phyloP scores from a whole-genome alignment of 2,113 vertebrate species.

The Mungos mungo region DNA sequence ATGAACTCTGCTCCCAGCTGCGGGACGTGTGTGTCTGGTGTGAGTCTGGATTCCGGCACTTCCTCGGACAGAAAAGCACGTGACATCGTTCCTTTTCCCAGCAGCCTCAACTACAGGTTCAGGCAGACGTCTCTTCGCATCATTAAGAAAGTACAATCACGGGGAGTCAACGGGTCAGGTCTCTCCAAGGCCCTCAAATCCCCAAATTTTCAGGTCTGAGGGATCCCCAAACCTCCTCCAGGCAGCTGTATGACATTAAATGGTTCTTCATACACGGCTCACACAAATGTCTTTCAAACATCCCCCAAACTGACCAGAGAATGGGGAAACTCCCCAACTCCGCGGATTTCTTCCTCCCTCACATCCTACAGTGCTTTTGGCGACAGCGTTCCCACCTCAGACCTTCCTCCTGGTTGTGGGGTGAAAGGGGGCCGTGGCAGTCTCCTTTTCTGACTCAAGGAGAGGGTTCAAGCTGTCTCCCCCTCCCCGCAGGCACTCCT shows the following conservation, averaged over 20 bases:
- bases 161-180: neutral
- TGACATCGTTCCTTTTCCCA: neutral
- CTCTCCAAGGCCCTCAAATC: neutral
- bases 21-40: accelerated
- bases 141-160: neutral
- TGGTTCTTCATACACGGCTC: neutral
- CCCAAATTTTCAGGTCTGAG: neutral
- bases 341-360: neutral
- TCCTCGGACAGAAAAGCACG: neutral
- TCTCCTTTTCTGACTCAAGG: neutral
- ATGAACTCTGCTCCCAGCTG: neutral
- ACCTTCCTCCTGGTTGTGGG: neutral
- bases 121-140: neutral
- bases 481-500: slow-evolving; percentile 61
- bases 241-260: neutral
- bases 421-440: neutral
- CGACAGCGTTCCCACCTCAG: neutral
- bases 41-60: neutral
- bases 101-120: neutral
- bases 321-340: neutral
- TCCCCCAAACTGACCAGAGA: neutral
- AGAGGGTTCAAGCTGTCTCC: slow-evolving; percentile 39
- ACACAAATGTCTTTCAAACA: neutral
- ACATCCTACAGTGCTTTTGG: neutral
- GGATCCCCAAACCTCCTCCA: neutral